A percentile compares a stretch with the other conserved stretches of the same genome.
Evolutionary conservation across 1,140 invertebrate genomes (phyloP).

Genomic region (Drosophila guanche): DNA sequence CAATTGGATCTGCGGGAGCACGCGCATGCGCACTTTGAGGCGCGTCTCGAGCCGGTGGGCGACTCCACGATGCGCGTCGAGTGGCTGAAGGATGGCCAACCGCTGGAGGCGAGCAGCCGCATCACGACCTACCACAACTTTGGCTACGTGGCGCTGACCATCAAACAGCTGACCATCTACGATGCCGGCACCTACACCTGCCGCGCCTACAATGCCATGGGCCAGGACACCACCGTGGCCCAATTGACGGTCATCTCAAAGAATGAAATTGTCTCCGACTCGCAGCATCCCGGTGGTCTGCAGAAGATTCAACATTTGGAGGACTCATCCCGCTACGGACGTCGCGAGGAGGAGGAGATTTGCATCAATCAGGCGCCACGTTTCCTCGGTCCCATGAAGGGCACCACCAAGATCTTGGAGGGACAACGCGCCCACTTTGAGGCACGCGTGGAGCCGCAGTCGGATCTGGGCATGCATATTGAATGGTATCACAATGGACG

Average conservation of each 20-base stretch:
- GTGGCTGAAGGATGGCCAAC: constrained; percentile 97
- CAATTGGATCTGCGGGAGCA: constrained; percentile 95
- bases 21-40: constrained; percentile 98
- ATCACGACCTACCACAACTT: constrained; percentile 98
- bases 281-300: constrained; percentile 93
- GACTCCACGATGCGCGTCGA: constrained; percentile 96
- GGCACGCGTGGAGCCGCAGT: constrained; percentile 96
- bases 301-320: constrained; percentile 95
- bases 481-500: constrained; percentile 97
- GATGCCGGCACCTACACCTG: constrained; percentile 97
- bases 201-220: constrained; percentile 93
- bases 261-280: constrained; percentile 93
- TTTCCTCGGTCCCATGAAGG: constrained; percentile 94
- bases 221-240: constrained; percentile 94
- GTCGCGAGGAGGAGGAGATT: constrained; percentile 88
- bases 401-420: constrained; percentile 97
- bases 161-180: constrained; percentile 94
- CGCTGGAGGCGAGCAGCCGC: constrained; percentile 95
- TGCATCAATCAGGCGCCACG: constrained; percentile 90
- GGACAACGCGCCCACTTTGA: constrained; percentile 98
- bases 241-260: constrained; percentile 94
- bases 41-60: constrained; percentile 95
- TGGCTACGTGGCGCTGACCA: constrained; percentile 97
- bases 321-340: constrained; percentile 89
- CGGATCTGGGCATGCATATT: constrained; percentile 93